Evolutionary conservation across 92 coral and sea anemone species (phyloP).

Genomic region (Epizoanthus ramosus): DNA sequence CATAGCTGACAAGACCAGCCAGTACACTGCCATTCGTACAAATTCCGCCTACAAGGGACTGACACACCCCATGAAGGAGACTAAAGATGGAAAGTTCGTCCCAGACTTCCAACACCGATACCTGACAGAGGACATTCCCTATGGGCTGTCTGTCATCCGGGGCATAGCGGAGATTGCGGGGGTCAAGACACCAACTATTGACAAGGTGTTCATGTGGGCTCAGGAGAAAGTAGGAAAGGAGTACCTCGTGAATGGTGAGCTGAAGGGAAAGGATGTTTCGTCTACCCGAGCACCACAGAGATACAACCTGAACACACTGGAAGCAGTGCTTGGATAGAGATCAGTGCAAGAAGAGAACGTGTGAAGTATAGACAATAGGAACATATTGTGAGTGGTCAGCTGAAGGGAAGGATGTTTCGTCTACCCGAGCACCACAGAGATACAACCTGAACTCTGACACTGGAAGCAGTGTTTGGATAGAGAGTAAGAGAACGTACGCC

Average conservation of each 20-base stretch:
- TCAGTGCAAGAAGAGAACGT: too few relatives aligned
- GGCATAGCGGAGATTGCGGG: constrained; percentile 64
- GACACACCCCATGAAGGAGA: constrained; percentile 53
- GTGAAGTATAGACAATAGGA: too few relatives aligned
- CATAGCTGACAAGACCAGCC: constrained; percentile 54
- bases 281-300: constrained; percentile 64
- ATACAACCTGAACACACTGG: not conserved
- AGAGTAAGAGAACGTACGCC: too few relatives aligned
- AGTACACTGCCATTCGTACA: constrained; percentile 48
- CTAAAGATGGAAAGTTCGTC: constrained; percentile 43
- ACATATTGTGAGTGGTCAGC: constrained; percentile 46
- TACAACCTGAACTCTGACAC: not conserved
- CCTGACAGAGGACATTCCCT: constrained; percentile 60
- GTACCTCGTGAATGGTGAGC: constrained; percentile 52
- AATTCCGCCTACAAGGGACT: constrained; percentile 54
- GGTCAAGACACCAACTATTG: constrained; percentile 53
- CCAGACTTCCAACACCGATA: constrained; percentile 63
- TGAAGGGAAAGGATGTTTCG: constrained; percentile 55
- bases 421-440: constrained; percentile 61
- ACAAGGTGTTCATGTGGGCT: constrained; percentile 53
- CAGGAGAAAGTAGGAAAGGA: constrained; percentile 55
- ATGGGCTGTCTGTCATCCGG: constrained; percentile 50
- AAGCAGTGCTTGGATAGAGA: too few relatives aligned
- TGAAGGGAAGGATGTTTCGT: constrained; percentile 54
- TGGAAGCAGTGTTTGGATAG: too few relatives aligned